Evolutionary conservation across 1,140 invertebrate species (phyloP).

Genomic region (Chymomyza costata): DNA sequence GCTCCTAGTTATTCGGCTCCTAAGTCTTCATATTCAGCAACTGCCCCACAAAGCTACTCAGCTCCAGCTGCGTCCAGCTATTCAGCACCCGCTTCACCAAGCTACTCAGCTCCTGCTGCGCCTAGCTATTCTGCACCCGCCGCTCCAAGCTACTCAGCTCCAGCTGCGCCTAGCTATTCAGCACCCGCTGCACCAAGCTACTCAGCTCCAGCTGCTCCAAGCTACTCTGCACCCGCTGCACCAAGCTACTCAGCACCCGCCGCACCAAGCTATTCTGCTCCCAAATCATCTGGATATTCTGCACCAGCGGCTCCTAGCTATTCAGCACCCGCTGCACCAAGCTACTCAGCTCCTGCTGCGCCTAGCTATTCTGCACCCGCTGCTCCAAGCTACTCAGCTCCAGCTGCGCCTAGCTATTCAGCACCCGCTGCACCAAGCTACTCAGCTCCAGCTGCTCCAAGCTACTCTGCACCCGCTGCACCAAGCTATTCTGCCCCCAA

Average conservation of each 20-base stretch:
- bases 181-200: too few relatives aligned
- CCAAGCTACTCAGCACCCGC: not conserved
- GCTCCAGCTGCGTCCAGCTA: constrained; percentile 12
- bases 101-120: constrained; percentile 18
- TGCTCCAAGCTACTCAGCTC: constrained; percentile 3
- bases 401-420: not conserved
- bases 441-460: constrained; percentile 1
- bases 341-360: constrained; percentile 3
- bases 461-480: not conserved
- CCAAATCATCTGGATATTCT: not conserved
- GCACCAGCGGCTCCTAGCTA: constrained; percentile 4
- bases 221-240: constrained; percentile 10
- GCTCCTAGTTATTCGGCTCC: constrained; percentile 15
- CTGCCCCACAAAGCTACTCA: constrained; percentile 6
- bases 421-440: not conserved
- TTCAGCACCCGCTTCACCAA: constrained; percentile 10
- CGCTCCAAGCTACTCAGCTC: constrained; percentile 16
- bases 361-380: constrained; percentile 1
- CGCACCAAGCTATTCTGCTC: not conserved
- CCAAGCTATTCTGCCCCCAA: constrained; percentile 5
- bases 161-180: too few relatives aligned
- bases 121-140: constrained; percentile 19
- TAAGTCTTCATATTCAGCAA: too few relatives aligned
- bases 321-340: constrained; percentile 6
- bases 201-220: constrained; percentile 16